Evolutionary conservation across 2,113 vertebrate genomes (phyloP).

Genomic region (Xiphias gladius): DNA sequence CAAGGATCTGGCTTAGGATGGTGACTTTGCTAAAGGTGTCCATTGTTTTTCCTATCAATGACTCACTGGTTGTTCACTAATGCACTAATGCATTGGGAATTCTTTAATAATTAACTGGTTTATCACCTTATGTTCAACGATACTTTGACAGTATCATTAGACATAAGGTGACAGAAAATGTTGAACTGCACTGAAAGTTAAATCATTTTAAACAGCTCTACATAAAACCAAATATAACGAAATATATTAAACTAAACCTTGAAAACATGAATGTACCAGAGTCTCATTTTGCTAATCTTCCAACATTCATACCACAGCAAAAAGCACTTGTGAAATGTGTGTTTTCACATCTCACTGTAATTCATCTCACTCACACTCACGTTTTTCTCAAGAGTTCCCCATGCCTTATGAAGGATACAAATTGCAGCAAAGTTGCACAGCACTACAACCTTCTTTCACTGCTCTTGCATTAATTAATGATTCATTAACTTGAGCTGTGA

Average conservation of each 20-base stretch:
- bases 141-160: background rate
- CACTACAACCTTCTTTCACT: background rate
- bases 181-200: background rate
- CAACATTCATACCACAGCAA: constrained; percentile 9
- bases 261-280: background rate
- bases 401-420: background rate
- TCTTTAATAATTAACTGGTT: background rate
- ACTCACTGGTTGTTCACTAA: background rate
- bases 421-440: background rate
- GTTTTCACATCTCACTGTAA: background rate
- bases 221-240: background rate
- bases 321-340: constrained; percentile 3
- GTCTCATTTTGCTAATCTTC: constrained; percentile 11
- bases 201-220: constrained; percentile 14
- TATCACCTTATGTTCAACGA: constrained; percentile 7
- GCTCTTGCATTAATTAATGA: constrained; percentile 9
- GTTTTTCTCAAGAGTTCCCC: background rate
- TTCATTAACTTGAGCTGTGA: constrained; percentile 8
- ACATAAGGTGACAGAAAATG: constrained; percentile 4
- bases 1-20: constrained; percentile 45
- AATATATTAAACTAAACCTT: background rate
- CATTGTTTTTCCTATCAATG: constrained; percentile 15
- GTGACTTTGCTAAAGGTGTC: constrained; percentile 58
- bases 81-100: constrained; percentile 2
- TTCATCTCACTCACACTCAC: background rate